Conservation (phyloP, 2,797 vertebrate genomes). For the Dendrocincla tyrannina region DNA sequence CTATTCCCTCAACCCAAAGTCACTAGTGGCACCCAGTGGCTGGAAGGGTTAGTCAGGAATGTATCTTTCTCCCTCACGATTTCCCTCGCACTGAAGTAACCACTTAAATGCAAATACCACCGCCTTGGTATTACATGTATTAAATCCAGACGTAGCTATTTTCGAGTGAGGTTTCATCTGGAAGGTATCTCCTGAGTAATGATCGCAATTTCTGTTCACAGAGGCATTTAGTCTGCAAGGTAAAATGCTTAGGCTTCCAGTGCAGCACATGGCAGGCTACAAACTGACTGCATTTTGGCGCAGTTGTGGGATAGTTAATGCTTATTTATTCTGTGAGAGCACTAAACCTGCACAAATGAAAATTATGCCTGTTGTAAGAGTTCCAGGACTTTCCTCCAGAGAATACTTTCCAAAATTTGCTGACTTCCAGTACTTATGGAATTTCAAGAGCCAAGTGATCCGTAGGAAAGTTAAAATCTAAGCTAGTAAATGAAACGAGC, state of each 20-base stretch:
- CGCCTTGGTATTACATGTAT: not conserved
- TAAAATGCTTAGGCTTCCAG: slow-evolving; percentile 2
- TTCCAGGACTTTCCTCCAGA: slow-evolving; percentile 66
- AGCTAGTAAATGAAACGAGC: slow-evolving; percentile 56
- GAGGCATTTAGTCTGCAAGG: not conserved
- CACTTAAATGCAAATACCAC: slow-evolving; percentile 20
- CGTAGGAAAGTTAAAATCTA: slow-evolving; percentile 52
- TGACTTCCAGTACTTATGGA: slow-evolving; percentile 30
- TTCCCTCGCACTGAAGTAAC: not conserved
- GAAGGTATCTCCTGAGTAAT: slow-evolving; percentile 17
- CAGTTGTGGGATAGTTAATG: slow-evolving; percentile 23
- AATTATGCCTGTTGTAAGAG: slow-evolving; percentile 39
- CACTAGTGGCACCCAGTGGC: slow-evolving; percentile 68
- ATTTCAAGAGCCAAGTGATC: slow-evolving; percentile 61
- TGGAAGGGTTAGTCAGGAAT: slow-evolving; percentile 63
- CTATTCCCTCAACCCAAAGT: slow-evolving; percentile 37
- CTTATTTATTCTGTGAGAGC: slow-evolving; percentile 56
- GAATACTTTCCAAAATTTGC: slow-evolving; percentile 49
- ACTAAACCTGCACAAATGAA: slow-evolving; percentile 51
- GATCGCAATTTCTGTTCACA: slow-evolving; percentile 1
- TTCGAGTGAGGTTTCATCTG: not conserved
- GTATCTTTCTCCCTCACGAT: not conserved
- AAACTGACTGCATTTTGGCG: not conserved
- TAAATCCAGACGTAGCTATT: not conserved
- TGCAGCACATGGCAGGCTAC: not conserved